A percentile compares a stretch with the other conserved stretches of the same genome.
Conservation (phyloP, 2,888 invertebrate species). For the Gymnosoma rotundatum region DNA sequence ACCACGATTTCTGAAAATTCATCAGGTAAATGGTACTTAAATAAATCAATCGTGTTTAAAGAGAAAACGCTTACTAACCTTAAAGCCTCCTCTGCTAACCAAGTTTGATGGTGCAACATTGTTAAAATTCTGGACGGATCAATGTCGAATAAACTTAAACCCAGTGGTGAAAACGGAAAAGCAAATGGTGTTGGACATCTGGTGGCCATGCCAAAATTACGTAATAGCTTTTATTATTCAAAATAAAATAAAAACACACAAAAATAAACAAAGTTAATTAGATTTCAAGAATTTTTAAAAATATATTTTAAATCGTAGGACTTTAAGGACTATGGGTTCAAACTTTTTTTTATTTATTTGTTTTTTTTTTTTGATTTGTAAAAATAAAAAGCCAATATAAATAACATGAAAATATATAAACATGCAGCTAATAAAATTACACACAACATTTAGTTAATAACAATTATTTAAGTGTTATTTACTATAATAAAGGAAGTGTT, state of each 20-base stretch:
- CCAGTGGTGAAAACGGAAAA: conserved; percentile 84
- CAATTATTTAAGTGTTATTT: conserved; percentile 58
- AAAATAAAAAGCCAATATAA: conserved; percentile 56
- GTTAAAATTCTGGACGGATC: conserved; percentile 84
- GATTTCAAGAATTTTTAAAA: not conserved
- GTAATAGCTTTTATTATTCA: conserved; percentile 74
- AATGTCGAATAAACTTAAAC: conserved; percentile 82
- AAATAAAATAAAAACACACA: conserved; percentile 35
- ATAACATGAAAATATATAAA: conserved; percentile 19
- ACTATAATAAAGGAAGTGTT: conserved; percentile 39
- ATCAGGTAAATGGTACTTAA: not conserved
- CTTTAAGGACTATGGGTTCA: conserved; percentile 23
- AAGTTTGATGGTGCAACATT: conserved; percentile 83
- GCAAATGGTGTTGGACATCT: conserved; percentile 84
- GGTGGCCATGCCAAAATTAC: conserved; percentile 75
- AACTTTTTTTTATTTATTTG: too few species aligned
- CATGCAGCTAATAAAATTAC: conserved; percentile 64
- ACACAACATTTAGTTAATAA: conserved; percentile 62
- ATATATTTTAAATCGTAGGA: conserved; percentile 7
- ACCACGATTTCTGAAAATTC: conserved; percentile 78
- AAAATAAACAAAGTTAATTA: conserved; percentile 38
- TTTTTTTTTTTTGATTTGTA: conserved; percentile 16
- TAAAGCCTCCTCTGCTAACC: conserved; percentile 82
- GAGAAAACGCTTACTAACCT: conserved; percentile 74
- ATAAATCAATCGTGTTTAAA: not conserved